Conservation (phyloP, 2,797 vertebrate genomes). For the Neoniphon sammara region DNA sequence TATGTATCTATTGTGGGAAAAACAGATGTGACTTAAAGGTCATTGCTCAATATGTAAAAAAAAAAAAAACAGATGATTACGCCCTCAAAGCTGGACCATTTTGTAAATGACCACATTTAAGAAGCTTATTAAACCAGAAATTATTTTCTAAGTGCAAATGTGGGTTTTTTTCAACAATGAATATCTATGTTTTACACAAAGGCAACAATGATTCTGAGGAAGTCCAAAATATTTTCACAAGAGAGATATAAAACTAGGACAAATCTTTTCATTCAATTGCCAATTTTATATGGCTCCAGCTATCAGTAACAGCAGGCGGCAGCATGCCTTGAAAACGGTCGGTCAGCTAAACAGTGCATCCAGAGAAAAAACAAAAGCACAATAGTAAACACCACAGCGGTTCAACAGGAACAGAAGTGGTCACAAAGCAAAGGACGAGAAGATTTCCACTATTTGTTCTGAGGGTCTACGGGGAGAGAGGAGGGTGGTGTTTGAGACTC, state of each 20-base stretch:
- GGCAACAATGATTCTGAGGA: neutral
- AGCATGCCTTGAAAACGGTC: neutral
- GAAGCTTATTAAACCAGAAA: neutral
- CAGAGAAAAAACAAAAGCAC: constrained; percentile 45
- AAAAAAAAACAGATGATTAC: neutral
- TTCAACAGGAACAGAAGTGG: constrained; percentile 41
- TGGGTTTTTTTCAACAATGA: neutral
- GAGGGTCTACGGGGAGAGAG: constrained; percentile 35
- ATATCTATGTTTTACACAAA: constrained; percentile 12
- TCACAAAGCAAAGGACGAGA: constrained; percentile 50
- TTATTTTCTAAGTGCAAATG: neutral
- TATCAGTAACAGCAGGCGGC: constrained; percentile 17
- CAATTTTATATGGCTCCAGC: constrained; percentile 5
- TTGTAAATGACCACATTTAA: constrained; percentile 16
- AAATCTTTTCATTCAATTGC: neutral
- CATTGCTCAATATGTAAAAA: constrained; percentile 5
- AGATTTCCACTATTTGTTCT: constrained; percentile 81
- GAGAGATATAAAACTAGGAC: neutral
- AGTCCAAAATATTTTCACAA: too few relatives aligned
- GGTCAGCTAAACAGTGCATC: neutral
- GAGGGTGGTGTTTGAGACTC: constrained; percentile 49
- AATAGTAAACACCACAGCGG: constrained; percentile 61
- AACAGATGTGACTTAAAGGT: constrained; percentile 39
- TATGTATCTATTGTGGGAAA: constrained; percentile 37
- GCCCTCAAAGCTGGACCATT: constrained; percentile 25